phyloP scores from a whole-genome alignment of 35 echinoderm and acorn worm genomes.

The Ophioderma brevispina region DNA sequence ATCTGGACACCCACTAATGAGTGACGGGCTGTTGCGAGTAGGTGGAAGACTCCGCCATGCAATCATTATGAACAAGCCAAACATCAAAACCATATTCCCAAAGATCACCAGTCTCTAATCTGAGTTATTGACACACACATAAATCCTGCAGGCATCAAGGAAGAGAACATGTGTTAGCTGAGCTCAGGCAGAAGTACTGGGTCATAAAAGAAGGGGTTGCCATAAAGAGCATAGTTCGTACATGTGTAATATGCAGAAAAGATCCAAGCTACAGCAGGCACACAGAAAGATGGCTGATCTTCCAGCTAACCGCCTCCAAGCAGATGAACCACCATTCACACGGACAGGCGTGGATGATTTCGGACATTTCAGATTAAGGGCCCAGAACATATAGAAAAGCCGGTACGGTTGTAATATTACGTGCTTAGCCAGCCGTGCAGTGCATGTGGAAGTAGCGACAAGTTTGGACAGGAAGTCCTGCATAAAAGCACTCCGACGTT shows the following conservation, averaged over 20 bases:
- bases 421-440: constrained; percentile 58
- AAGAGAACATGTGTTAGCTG: not conserved
- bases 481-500: constrained; percentile 58
- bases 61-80: not conserved
- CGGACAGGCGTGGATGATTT: constrained; percentile 38
- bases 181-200: constrained; percentile 14
- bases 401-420: constrained; percentile 54
- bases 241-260: constrained; percentile 30
- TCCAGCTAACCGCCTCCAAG: constrained; percentile 20
- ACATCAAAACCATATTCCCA: not conserved
- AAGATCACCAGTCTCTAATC: not conserved
- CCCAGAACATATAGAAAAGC: constrained; percentile 18
- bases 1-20: too few relatives aligned
- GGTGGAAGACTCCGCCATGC: not conserved
- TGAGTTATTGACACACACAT: too few relatives aligned
- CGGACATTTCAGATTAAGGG: constrained; percentile 38
- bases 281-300: constrained; percentile 58
- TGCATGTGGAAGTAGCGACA: constrained; percentile 67
- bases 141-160: too few relatives aligned
- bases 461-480: constrained; percentile 76
- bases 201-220: not conserved
- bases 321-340: constrained; percentile 58
- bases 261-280: not conserved
- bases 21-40: too few relatives aligned
- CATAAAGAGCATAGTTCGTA: not conserved